These are phyloP conservation scores for Andrena dorsata DNA, from an alignment of 2,888 invertebrate genomes.

Conservation along the genomic window DNA sequence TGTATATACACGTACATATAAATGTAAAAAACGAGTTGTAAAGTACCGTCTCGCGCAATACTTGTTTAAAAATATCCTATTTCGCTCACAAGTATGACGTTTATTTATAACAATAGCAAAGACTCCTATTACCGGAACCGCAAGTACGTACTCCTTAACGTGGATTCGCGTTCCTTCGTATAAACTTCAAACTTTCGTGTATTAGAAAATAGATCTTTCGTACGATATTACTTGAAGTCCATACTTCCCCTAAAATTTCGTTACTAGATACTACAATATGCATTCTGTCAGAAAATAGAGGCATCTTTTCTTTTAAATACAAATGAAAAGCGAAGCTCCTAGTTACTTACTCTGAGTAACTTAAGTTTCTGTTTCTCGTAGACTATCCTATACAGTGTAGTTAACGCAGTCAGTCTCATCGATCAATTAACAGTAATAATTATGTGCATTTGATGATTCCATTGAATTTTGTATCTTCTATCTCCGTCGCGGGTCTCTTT, in stretches of 20 bases:
- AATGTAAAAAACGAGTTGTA: slow-evolving; percentile 39
- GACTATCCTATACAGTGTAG: slow-evolving; percentile 11
- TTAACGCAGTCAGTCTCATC: slow-evolving; percentile 54
- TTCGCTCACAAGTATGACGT: slow-evolving; percentile 20
- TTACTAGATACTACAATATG: slow-evolving; percentile 28
- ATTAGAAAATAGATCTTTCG: slow-evolving; percentile 39
- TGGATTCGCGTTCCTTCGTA: slow-evolving; percentile 1
- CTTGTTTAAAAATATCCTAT: slow-evolving; percentile 24
- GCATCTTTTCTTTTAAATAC: slow-evolving; percentile 31
- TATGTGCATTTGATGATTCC: slow-evolving; percentile 14
- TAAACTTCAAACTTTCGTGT: background rate
- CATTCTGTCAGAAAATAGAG: slow-evolving; percentile 24
- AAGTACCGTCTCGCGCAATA: slow-evolving; percentile 17
- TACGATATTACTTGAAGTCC: slow-evolving; percentile 21
- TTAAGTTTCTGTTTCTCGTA: slow-evolving; percentile 6
- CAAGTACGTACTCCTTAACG: background rate
- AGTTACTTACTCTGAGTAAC: slow-evolving; percentile 15
- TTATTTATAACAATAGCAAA: slow-evolving; percentile 5
- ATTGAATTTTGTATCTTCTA: slow-evolving; percentile 19
- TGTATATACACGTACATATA: slow-evolving; percentile 58
- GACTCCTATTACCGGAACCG: background rate
- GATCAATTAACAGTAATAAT: slow-evolving; percentile 23
- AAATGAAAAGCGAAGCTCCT: slow-evolving; percentile 18
- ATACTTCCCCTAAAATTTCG: background rate
- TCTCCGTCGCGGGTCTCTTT: background rate